These are phyloP conservation scores for Scaptomyza cyrtandrae DNA, from an alignment of 2,888 invertebrate species.

Conservation along the genomic window DNA sequence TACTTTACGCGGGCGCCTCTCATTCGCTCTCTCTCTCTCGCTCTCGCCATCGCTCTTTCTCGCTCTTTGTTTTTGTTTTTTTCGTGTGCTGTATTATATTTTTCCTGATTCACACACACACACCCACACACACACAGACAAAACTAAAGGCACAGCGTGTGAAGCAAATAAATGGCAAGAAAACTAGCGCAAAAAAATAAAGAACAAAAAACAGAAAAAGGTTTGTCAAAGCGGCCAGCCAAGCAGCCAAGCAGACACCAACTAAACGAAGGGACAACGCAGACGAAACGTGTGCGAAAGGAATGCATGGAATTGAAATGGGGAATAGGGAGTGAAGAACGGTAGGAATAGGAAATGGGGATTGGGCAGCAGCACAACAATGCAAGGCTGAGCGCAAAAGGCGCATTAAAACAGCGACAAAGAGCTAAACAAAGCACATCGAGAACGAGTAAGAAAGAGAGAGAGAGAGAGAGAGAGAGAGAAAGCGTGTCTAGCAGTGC, in stretches of 20 bases:
- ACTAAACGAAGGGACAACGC: neutral
- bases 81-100: neutral
- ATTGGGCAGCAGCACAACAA: conserved; percentile 37
- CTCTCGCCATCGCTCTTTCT: neutral
- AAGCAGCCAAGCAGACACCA: conserved; percentile 39
- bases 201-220: conserved; percentile 11
- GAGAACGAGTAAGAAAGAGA: conserved; percentile 1
- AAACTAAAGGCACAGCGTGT: conserved; percentile 60
- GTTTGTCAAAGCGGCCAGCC: conserved; percentile 53
- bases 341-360: neutral
- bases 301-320: conserved; percentile 9
- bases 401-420: conserved; percentile 30
- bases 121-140: neutral
- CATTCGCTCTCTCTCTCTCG: neutral
- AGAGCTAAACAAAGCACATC: conserved; percentile 9
- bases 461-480: neutral
- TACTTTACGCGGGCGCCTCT: conserved; percentile 49
- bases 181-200: conserved; percentile 62
- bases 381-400: conserved; percentile 41
- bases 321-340: conserved; percentile 2
- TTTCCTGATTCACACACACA: conserved; percentile 3
- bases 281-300: neutral
- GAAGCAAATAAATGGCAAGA: conserved; percentile 62
- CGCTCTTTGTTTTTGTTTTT: conserved; percentile 26
- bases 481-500: neutral